Evolutionary conservation across 2,888 invertebrate genomes (phyloP), one percentile per base, ranked within the genome.

Genomic region (Drosophila atripex): DNA sequence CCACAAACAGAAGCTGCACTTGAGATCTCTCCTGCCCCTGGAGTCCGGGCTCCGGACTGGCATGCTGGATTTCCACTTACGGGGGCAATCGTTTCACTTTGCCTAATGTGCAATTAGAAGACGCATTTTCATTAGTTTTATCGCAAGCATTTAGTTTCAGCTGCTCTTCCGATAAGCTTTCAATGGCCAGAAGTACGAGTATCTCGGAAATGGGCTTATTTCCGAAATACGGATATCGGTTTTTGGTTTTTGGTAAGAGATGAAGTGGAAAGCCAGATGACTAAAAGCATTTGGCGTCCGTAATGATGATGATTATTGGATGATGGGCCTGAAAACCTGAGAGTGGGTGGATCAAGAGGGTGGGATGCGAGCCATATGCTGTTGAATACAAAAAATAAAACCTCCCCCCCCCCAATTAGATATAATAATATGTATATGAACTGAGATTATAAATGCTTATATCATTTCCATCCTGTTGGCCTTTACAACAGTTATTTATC

Each of bases 101-200:
- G 77, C 69, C 80, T 89, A 89, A 90, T 90, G 90, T 85, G 83
- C 89, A 89, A 89, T 90, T 88, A 89, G 76, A 83, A 79, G 83
- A 85, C 76, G 76, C 80, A 88, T 89, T 88, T 89, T 88, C 86
- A 89, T 89, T 89, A 88, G 80, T 80, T 83, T 89, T 90, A 89
- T 89, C 90, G 83, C 75, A 50, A 76, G 71, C 71, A 77, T 87
- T 88, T 75, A 58, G 73, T 61, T 82, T 75, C 85, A 74, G 70
- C 83, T 60, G 57, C 57, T 54, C 49, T 28, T 41, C 35, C 75
- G 77, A 84, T 80, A 80, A 75, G 80, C 82, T 80, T 75, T 87
- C 75, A 73, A 87, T 84, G 41, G 39, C 12, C 35, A 38, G 4
- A 38, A 59, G 53, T 59, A 61, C 49, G 49, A 52, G 69, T 80